phyloP scores from a whole-genome alignment of 2,888 invertebrate genomes.

The Eupithecia subfuscata region DNA sequence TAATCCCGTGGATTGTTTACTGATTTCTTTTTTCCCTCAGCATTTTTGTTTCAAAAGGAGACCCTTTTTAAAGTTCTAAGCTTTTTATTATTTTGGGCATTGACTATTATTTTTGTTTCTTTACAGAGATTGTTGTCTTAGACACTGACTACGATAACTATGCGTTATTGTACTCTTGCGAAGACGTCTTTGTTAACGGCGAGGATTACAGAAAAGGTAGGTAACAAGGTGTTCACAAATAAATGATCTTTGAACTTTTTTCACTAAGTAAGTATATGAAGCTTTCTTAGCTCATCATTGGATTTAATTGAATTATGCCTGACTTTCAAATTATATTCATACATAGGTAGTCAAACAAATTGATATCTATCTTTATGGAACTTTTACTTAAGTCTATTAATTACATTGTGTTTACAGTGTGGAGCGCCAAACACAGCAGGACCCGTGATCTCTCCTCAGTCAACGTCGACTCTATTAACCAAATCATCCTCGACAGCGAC shows the following conservation, averaged over 20 bases:
- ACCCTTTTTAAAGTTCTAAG: too few relatives aligned
- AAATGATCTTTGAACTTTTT: too few relatives aligned
- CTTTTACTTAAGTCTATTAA: background rate
- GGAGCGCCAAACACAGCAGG: conserved; percentile 75
- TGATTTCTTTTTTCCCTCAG: too few relatives aligned
- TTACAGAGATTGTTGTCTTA: conserved; percentile 69
- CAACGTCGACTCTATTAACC: conserved; percentile 54
- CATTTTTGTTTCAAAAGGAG: too few relatives aligned
- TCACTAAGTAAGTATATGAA: too few relatives aligned
- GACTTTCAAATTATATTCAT: too few relatives aligned
- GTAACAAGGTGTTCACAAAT: conserved; percentile 45
- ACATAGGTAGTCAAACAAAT: too few relatives aligned
- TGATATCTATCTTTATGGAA: too few relatives aligned
- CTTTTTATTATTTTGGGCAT: too few relatives aligned
- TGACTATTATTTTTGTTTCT: conserved; percentile 13
- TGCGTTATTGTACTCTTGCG: conserved; percentile 71
- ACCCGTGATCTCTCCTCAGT: conserved; percentile 50
- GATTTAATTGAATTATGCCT: too few relatives aligned
- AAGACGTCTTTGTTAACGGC: conserved; percentile 48
- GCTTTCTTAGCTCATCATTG: too few relatives aligned
- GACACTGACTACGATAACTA: conserved; percentile 71
- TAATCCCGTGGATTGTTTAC: too few relatives aligned
- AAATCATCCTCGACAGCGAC: conserved; percentile 52
- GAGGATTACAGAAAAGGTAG: conserved; percentile 66
- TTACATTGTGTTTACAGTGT: conserved; percentile 56